Base-by-base conservation (phyloP, 2,888 invertebrate genomes). In the Nipponacmea schrenckii region DNA sequence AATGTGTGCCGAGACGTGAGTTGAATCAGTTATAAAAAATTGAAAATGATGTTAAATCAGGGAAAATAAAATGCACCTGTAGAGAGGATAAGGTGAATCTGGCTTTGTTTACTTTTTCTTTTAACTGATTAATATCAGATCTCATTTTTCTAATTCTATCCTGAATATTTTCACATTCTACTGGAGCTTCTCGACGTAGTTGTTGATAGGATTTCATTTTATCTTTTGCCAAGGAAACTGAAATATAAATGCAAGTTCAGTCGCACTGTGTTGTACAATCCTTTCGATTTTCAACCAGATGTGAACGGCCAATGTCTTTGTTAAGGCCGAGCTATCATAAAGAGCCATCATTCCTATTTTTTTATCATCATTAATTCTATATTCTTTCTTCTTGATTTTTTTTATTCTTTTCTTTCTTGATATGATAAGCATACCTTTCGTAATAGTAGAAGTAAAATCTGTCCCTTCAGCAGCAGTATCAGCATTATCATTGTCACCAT, bases 101-200 rank as follows among this genome's bases (percentile, higher is more conserved):
- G 45, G 77, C 77, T 48, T 64, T 73, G 39, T 71, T 67, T 27
- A 77, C 74, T 68, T 77, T 73, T 62, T 67, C 64, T 15, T 72
- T 65, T 15, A 77, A 68, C 45, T 64, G 39, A 3, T 76, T 69
- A 62, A 77, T 76, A 68, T 77, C 76, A 50, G 44, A 44, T 64
- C 64, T 62, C 15, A 73, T 71, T 20, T 64, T 26, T 31, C 48
- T 66, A 31, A 73, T 66, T 17, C 56, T 66, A 15, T 27, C 62
- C 8, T 69, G 31, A 62, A 70, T 64, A 39, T 68, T 71, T 39
- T 64, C 68, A 66, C 68, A 70, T n/a, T 20, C 39, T 15, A 70
- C 64, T 17, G 68, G 64, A 5, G 64, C 64, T 62, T 62, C 45
- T 44, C 67, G 24, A 15, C 31, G 46, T 24, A 75, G 63, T 10